Evolutionary conservation across 2,888 invertebrate species (phyloP).

Genomic region (Atherix ibis): DNA sequence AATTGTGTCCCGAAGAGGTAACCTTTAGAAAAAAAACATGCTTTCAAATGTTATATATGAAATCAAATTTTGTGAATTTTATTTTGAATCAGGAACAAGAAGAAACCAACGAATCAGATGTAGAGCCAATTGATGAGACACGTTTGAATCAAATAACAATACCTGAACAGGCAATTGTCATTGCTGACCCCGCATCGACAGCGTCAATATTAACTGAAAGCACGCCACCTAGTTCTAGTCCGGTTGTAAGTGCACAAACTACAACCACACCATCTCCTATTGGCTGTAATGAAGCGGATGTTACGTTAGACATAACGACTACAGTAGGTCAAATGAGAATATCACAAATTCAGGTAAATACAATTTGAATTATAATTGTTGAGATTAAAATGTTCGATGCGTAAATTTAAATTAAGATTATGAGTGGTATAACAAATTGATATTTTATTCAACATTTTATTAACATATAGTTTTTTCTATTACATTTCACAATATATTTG

Average conservation of each 20-base stretch:
- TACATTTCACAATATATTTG: too few relatives aligned
- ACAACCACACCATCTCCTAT: conserved; percentile 6
- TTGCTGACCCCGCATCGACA: conserved; percentile 3
- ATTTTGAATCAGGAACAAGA: conserved; percentile 24
- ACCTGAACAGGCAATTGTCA: conserved; percentile 6
- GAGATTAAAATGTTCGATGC: too few relatives aligned
- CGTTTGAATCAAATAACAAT: conserved; percentile 5
- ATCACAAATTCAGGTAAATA: conserved; percentile 9
- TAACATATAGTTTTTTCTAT: too few relatives aligned
- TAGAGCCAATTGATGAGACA: conserved; percentile 26
- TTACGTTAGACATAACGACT: conserved; percentile 6
- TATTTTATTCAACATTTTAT: too few relatives aligned
- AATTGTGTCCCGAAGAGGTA: conserved; percentile 55
- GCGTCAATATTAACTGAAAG: conserved; percentile 4
- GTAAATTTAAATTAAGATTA: too few relatives aligned
- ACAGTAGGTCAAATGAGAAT: conserved; percentile 8
- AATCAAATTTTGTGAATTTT: neutral
- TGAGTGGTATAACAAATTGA: too few relatives aligned
- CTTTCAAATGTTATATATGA: neutral
- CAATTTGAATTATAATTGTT: neutral
- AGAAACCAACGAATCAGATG: conserved; percentile 31
- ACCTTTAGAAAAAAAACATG: neutral
- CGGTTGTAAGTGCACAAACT: conserved; percentile 9
- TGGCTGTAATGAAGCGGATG: conserved; percentile 2
- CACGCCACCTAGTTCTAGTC: conserved; percentile 8